Conservation (phyloP, 2,113 vertebrate species). For the Haplochromis burtoni region DNA sequence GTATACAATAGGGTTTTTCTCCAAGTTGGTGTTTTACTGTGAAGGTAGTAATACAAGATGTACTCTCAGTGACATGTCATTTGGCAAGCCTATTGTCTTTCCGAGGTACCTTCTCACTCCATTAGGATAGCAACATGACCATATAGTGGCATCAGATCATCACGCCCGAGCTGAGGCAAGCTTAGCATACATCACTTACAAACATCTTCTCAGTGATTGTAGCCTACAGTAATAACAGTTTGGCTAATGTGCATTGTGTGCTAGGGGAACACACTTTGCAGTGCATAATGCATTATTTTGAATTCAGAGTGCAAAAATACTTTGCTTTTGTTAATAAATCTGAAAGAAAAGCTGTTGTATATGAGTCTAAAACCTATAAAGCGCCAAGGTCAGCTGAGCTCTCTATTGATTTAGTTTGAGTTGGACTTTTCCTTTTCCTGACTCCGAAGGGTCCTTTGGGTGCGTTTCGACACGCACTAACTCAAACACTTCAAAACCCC, state of each 20-base stretch:
- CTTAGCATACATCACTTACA: not conserved
- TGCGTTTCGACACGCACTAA: not conserved
- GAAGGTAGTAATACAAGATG: not conserved
- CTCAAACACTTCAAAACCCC: conserved; percentile 1
- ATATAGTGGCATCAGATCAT: not conserved
- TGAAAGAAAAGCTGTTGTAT: not conserved
- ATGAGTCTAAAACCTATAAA: not conserved
- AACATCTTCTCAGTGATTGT: not conserved
- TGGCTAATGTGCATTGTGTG: not conserved
- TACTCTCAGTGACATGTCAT: not conserved
- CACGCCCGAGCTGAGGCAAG: not conserved
- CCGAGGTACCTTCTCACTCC: not conserved
- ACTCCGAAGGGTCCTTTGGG: not conserved
- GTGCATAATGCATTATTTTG: not conserved
- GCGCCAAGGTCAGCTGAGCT: not conserved
- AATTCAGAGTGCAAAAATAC: not conserved
- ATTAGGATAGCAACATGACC: not conserved
- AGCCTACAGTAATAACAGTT: not conserved
- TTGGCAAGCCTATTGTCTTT: not conserved
- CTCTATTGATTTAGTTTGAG: not conserved
- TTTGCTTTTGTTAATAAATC: not conserved
- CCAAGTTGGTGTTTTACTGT: not conserved
- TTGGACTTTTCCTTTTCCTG: not conserved
- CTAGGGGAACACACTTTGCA: not conserved
- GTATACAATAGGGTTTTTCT: not conserved